Evolutionary conservation across 2,888 invertebrate genomes (phyloP).

Genomic region (Melanotus villosus): DNA sequence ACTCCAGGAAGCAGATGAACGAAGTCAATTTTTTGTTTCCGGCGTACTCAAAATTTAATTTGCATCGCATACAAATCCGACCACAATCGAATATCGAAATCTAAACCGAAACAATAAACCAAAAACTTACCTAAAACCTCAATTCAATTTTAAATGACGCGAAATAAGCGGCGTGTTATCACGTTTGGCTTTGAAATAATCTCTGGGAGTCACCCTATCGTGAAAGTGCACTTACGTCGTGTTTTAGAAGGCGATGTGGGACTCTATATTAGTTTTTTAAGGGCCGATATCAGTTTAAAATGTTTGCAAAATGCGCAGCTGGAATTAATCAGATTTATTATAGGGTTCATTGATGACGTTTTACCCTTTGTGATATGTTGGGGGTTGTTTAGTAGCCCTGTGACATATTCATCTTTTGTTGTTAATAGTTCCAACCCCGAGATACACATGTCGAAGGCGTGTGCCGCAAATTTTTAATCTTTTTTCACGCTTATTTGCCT

Average conservation of each 20-base stretch:
- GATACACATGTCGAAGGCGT: slow-evolving; percentile 66
- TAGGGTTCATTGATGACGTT: slow-evolving; percentile 57
- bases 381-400: slow-evolving; percentile 57
- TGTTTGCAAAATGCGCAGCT: slow-evolving; percentile 67
- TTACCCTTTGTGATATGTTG: slow-evolving; percentile 57
- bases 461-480: slow-evolving; percentile 50
- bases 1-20: slow-evolving; percentile 48
- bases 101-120: slow-evolving; percentile 27
- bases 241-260: slow-evolving; percentile 14
- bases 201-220: slow-evolving; percentile 25
- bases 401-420: slow-evolving; percentile 63
- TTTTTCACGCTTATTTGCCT: slow-evolving; percentile 32
- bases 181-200: slow-evolving; percentile 39
- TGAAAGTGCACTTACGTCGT: slow-evolving; percentile 26
- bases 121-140: too few species aligned
- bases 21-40: slow-evolving; percentile 41
- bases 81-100: slow-evolving; percentile 29
- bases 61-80: slow-evolving; percentile 20
- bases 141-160: slow-evolving; percentile 39
- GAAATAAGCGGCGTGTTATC: slow-evolving; percentile 44
- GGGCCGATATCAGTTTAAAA: slow-evolving; percentile 61
- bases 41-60: slow-evolving; percentile 32
- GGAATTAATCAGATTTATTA: slow-evolving; percentile 68
- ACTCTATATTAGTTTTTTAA: slow-evolving; percentile 48
- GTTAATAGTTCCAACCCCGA: slow-evolving; percentile 58